Conservation (phyloP, 2,113 vertebrate species). For the Microcebus jonahi region DNA sequence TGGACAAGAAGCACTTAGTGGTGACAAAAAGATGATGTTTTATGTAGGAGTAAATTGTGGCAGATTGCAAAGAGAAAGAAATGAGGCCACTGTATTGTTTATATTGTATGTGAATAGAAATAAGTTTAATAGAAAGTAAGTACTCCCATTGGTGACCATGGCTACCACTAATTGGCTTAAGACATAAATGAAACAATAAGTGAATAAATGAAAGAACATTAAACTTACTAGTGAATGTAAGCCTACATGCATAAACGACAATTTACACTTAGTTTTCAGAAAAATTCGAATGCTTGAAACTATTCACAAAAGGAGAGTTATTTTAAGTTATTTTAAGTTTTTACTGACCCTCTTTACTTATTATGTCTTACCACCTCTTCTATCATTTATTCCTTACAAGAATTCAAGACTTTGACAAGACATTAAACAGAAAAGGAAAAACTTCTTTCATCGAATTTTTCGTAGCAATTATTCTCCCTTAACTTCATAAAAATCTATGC, state of each 20-base stretch:
- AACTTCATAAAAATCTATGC: neutral
- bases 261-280: neutral
- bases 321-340: neutral
- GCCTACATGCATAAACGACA: neutral
- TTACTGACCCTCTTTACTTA: neutral
- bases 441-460: neutral
- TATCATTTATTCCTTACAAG: neutral
- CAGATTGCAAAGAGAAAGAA: neutral
- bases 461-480: neutral
- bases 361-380: neutral
- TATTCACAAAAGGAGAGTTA: neutral
- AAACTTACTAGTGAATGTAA: neutral
- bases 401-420: neutral
- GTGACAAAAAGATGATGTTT: neutral
- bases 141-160: slow-evolving; percentile 11
- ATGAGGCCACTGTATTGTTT: neutral
- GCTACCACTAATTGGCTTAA: slow-evolving; percentile 21
- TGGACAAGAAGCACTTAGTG: neutral
- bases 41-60: neutral
- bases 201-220: slow-evolving; percentile 2
- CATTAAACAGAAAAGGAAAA: neutral
- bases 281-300: neutral
- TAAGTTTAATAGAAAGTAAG: slow-evolving; percentile 36
- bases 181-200: slow-evolving; percentile 22
- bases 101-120: neutral